Conservation (phyloP, 2,888 invertebrate genomes). For the Acrobasis suavella region DNA sequence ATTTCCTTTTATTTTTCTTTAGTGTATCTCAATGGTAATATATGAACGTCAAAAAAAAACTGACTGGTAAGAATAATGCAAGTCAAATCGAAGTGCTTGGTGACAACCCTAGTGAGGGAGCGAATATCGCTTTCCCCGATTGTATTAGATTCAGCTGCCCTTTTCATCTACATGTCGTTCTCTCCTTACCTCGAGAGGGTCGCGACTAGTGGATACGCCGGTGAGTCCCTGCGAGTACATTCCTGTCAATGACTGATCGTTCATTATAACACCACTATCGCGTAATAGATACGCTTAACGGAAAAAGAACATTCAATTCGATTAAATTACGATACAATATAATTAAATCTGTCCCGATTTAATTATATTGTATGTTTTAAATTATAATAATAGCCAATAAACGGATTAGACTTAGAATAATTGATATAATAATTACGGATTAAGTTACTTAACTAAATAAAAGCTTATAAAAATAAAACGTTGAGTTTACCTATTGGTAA, state of each 20-base stretch:
- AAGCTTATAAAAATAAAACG: not conserved
- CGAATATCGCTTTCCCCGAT: slow-evolving; percentile 79
- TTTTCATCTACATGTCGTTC: slow-evolving; percentile 81
- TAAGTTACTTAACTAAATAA: not conserved
- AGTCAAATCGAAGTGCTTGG: slow-evolving; percentile 22
- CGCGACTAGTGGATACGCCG: slow-evolving; percentile 62
- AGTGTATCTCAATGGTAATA: not conserved
- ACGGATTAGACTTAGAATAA: not conserved
- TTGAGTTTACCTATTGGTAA: not conserved
- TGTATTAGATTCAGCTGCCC: slow-evolving; percentile 83
- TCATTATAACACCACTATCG: slow-evolving; percentile 3
- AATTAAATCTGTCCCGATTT: not conserved
- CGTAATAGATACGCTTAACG: not conserved
- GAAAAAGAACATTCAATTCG: slow-evolving; percentile 2
- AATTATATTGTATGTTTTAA: too few species aligned
- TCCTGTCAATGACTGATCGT: slow-evolving; percentile 37
- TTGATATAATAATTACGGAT: not conserved
- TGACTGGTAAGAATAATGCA: too few species aligned
- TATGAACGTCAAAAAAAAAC: too few species aligned
- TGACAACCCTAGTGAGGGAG: slow-evolving; percentile 64
- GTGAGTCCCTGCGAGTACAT: slow-evolving; percentile 33
- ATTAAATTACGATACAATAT: not conserved
- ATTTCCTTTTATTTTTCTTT: not conserved
- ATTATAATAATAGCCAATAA: not conserved
- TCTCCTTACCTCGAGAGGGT: slow-evolving; percentile 62